phyloP scores from a whole-genome alignment of 2,797 vertebrate species.

The Melanotaenia parkinsoni region DNA sequence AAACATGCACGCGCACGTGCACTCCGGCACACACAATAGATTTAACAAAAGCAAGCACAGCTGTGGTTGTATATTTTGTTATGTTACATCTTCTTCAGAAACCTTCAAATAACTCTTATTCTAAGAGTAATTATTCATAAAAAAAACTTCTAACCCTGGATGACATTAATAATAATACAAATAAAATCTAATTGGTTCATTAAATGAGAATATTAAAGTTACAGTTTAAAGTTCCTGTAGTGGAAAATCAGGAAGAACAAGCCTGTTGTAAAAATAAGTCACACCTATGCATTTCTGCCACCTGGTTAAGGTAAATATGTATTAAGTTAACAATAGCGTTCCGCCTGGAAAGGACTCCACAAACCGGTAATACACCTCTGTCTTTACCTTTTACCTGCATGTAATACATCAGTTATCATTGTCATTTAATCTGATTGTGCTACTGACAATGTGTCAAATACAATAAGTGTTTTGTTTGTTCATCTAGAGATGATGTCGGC shows the following conservation, averaged over 20 bases:
- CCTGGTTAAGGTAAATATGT: neutral
- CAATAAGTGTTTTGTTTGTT: neutral
- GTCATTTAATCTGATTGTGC: too few species aligned
- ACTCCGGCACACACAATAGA: conserved; percentile 3
- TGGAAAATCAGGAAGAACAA: conserved; percentile 5
- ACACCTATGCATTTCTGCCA: neutral
- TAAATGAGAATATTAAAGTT: neutral
- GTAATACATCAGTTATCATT: neutral
- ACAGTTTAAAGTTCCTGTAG: neutral
- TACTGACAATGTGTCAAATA: too few species aligned
- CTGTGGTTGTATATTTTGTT: conserved; percentile 42
- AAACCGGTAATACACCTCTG: neutral
- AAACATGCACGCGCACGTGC: conserved; percentile 12
- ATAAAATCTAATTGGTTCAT: neutral
- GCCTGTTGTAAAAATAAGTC: neutral
- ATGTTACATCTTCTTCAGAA: conserved; percentile 5
- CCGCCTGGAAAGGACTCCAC: neutral
- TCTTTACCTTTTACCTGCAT: neutral
- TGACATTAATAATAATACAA: neutral
- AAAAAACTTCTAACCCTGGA: neutral
- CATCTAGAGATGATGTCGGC: neutral
- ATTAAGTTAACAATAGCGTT: neutral
- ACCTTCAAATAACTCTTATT: conserved; percentile 6
- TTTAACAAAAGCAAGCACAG: conserved; percentile 41
- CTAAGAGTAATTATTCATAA: neutral